A percentile compares a stretch with the other conserved stretches of the same genome.
These are phyloP conservation scores for Anolis sagrei DNA, from an alignment of 2,113 vertebrate species.

Conservation along the genomic window DNA sequence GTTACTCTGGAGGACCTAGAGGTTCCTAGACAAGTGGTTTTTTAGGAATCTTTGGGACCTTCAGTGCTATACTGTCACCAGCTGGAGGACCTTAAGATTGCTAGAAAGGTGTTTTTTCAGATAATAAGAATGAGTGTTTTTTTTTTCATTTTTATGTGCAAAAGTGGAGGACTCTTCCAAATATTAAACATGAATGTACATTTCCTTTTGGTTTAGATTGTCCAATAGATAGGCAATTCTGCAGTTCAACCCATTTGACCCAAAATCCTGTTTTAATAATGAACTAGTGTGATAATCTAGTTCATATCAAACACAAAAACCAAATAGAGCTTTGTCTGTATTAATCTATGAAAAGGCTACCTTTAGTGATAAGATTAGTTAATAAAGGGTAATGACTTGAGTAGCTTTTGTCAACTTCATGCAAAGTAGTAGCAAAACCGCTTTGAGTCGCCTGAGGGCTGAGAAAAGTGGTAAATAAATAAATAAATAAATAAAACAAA, in stretches of 20 bases:
- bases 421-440: background rate
- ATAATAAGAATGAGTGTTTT: too few relatives aligned
- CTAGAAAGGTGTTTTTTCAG: too few relatives aligned
- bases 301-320: conserved; percentile 14
- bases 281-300: conserved; percentile 20
- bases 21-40: too few relatives aligned
- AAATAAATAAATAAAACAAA: too few relatives aligned
- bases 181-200: background rate
- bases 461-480: too few relatives aligned
- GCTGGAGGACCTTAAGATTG: too few relatives aligned
- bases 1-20: too few relatives aligned
- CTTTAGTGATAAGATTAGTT: conserved; percentile 35
- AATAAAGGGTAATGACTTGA: background rate
- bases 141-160: too few relatives aligned
- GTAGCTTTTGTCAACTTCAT: background rate
- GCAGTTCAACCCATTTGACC: conserved; percentile 1
- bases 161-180: background rate
- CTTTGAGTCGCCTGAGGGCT: too few relatives aligned
- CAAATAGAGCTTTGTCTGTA: background rate
- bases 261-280: conserved; percentile 15
- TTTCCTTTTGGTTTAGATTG: background rate
- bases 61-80: too few relatives aligned
- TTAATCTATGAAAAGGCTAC: background rate
- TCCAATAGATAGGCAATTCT: conserved; percentile 11
- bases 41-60: too few relatives aligned